Base-by-base conservation (phyloP, 2,888 invertebrate genomes). In the Drepana falcataria region DNA sequence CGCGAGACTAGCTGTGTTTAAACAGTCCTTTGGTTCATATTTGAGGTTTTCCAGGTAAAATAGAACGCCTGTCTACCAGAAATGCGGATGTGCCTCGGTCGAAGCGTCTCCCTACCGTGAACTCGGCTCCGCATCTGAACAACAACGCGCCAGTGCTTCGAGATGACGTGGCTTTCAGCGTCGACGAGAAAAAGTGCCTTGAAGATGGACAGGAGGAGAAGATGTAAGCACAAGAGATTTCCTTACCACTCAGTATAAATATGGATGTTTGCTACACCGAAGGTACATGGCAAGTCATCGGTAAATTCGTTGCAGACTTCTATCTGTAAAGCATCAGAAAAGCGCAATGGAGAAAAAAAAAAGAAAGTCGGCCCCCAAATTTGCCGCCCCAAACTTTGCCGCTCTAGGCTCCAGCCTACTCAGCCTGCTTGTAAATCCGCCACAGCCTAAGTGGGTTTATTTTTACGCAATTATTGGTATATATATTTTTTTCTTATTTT, bases 41-140 rank as follows among this genome's bases (percentile, higher is more conserved):
- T 21, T 21, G 21, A 21, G 21, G 21, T 21, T 40, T 58, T 63
- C 40, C 75, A 74, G 83, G 78, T 7, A 78, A 75, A 56, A 59
- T 73, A 9, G 79, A 80, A 5, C 66, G 59, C 33, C 59, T 57
- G 7, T 5, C 73, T 0, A 48, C 71, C 3, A 73, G 63, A 1
- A 79, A 69, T 34, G 70, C 71, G 2, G 64, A 77, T 0, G 59
- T 63, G 0, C 69, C 73, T 1, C 71, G 72, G 2, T 63, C 64
- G n/a, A 81, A 80, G 41, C 72, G 88, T 0, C 71, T 90, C 0
- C 89, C 87, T 0, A 66, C 79, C 0, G 90, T 90, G 4, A 87
- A 78, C 55, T 90, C 90, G 0, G 90, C 90, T 0, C 90, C 90
- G 0, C 90, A 87, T 53, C 71, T 90, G 2, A 83, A 87, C 68